A percentile compares a stretch with the other conserved stretches of the same genome.
Conservation (phyloP, 2,888 invertebrate species). For the Synanthedon vespiformis region DNA sequence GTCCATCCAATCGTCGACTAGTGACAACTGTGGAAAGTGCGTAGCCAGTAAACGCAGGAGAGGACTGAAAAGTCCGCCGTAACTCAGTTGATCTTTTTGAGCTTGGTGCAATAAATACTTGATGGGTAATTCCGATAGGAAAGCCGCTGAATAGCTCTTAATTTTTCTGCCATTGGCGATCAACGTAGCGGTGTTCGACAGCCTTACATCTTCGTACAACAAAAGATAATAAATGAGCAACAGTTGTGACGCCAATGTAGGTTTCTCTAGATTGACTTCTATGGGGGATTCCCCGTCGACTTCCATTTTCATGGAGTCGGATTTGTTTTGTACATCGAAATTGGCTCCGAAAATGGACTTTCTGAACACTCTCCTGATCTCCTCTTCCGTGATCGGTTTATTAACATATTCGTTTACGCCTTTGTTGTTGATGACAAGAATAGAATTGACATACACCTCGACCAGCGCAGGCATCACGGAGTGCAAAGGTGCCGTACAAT, state of each 20-base stretch:
- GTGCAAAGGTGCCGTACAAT: conserved; percentile 90
- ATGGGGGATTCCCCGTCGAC: conserved; percentile 65
- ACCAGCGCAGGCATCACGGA: conserved; percentile 92
- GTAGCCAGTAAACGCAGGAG: conserved; percentile 87
- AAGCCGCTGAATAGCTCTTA: conserved; percentile 87
- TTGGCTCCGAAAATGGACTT: conserved; percentile 82
- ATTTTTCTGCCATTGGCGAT: conserved; percentile 78
- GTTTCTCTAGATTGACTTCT: conserved; percentile 71
- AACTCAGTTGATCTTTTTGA: conserved; percentile 91
- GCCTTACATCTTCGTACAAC: conserved; percentile 90
- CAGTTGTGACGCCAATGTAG: conserved; percentile 86
- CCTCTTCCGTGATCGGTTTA: conserved; percentile 90
- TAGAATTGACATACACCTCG: conserved; percentile 94
- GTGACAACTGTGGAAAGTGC: conserved; percentile 94
- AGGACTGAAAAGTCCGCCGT: conserved; percentile 91
- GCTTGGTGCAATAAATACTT: conserved; percentile 94
- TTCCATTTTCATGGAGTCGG: conserved; percentile 59
- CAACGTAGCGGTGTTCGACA: conserved; percentile 77
- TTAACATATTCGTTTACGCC: conserved; percentile 84
- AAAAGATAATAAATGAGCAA: conserved; percentile 91
- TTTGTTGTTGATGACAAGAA: conserved; percentile 78
- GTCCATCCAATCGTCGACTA: conserved; percentile 96
- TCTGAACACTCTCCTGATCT: conserved; percentile 86
- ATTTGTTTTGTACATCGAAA: conserved; percentile 71
- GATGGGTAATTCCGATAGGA: conserved; percentile 91